A percentile compares a stretch with the other conserved stretches of the same genome.
These are phyloP conservation scores for Muraenolepis orangiensis DNA, from an alignment of 2,797 vertebrate species.

Conservation along the genomic window DNA sequence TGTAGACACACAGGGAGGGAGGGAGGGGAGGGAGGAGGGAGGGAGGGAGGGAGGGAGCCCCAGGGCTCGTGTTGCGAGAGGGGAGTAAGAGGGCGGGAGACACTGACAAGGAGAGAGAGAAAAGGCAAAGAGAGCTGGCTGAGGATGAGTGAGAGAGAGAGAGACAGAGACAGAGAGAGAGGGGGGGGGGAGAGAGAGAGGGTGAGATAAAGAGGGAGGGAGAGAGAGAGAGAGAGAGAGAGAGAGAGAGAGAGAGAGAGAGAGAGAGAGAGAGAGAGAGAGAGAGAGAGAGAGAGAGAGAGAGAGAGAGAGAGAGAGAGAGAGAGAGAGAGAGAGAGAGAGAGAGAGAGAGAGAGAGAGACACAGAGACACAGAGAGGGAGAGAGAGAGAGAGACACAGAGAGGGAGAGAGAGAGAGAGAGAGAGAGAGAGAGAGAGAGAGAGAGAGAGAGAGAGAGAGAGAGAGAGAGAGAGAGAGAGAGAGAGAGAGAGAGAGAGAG, in stretches of 20 bases:
- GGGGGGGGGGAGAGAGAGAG: background rate
- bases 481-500: conserved; percentile 1
- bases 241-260: background rate
- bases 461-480: background rate
- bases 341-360: no score
- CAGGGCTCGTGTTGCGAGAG: conserved; percentile 41
- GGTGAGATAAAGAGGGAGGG: background rate
- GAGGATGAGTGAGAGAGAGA: conserved; percentile 5
- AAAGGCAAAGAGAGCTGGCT: conserved; percentile 12
- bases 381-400: background rate
- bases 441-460: conserved; percentile 18
- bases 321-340: no score
- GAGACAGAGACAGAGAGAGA: conserved; percentile 2
- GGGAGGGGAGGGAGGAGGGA: background rate
- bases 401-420: background rate
- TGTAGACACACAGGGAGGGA: conserved; percentile 40
- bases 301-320: no score
- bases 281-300: background rate
- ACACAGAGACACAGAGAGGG: no score
- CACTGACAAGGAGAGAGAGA: background rate
- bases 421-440: background rate
- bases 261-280: background rate
- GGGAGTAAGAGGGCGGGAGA: conserved; percentile 2
- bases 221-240: background rate
- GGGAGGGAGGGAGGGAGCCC: conserved; percentile 30